Evolutionary conservation across 2,888 invertebrate genomes (phyloP).

Genomic region (Drosophila eohydei): DNA sequence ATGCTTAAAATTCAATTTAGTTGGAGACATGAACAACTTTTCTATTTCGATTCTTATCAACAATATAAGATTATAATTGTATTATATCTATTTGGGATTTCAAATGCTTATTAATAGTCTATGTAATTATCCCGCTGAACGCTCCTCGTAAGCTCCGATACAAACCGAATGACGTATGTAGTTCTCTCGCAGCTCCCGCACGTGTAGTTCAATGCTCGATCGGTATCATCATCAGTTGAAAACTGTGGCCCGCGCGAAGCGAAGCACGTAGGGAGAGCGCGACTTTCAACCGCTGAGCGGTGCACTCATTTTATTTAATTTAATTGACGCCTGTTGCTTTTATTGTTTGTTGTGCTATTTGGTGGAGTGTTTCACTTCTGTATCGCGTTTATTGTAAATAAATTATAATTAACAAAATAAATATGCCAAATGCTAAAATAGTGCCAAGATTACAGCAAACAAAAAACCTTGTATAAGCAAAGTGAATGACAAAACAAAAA

Average conservation of each 20-base stretch:
- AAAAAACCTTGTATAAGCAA: constrained; percentile 18
- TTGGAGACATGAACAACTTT: not conserved
- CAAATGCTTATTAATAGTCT: not conserved
- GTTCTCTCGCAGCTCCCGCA: constrained; percentile 31
- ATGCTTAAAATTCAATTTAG: not conserved
- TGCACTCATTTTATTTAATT: constrained; percentile 52
- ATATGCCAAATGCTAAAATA: constrained; percentile 28
- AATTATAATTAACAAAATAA: constrained; percentile 58
- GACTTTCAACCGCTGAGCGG: constrained; percentile 27
- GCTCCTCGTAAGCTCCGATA: not conserved
- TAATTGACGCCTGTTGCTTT: constrained; percentile 56
- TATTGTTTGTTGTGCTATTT: constrained; percentile 24
- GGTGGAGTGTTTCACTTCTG: constrained; percentile 37
- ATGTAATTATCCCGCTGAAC: not conserved
- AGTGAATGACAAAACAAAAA: constrained; percentile 24
- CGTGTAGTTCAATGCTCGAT: constrained; percentile 39
- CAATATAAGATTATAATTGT: not conserved
- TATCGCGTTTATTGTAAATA: constrained; percentile 45
- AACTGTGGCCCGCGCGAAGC: constrained; percentile 35
- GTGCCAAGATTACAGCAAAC: constrained; percentile 19
- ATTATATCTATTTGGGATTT: not conserved
- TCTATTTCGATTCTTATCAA: not conserved
- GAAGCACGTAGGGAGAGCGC: constrained; percentile 23
- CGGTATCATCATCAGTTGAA: constrained; percentile 44
- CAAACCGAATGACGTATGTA: not conserved